Evolutionary conservation across 2,888 invertebrate genomes (phyloP).

Genomic region (Pseudococcus jackbeardsleyi): DNA sequence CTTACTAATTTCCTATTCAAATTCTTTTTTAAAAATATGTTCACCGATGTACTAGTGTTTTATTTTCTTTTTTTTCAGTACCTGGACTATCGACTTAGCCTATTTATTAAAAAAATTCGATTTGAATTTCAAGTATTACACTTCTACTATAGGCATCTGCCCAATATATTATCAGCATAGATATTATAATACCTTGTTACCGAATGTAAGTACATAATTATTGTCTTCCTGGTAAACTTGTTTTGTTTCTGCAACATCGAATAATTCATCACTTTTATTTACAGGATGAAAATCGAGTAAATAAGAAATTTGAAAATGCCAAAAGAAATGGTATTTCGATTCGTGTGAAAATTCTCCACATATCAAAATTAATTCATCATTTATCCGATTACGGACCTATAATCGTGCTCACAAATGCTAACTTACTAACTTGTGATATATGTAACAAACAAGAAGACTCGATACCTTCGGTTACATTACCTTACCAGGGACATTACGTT

Average conservation of each 20-base stretch:
- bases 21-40: not conserved
- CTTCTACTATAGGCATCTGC: conserved; percentile 59
- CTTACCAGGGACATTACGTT: conserved; percentile 62
- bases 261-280: not conserved
- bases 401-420: conserved; percentile 60
- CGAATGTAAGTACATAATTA: conserved; percentile 52
- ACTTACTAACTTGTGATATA: conserved; percentile 53
- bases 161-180: conserved; percentile 61
- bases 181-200: conserved; percentile 54
- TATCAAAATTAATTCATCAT: conserved; percentile 54
- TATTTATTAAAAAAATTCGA: conserved; percentile 58
- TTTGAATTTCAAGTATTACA: conserved; percentile 58
- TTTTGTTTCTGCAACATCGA: not conserved
- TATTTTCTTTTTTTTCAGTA: not conserved
- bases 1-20: not conserved
- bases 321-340: conserved; percentile 49
- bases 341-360: conserved; percentile 38
- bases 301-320: conserved; percentile 60
- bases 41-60: not conserved
- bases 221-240: not conserved
- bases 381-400: conserved; percentile 57
- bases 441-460: conserved; percentile 11
- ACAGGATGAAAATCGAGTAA: conserved; percentile 58
- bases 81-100: conserved; percentile 63
- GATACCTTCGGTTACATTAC: not conserved